phyloP scores from a whole-genome alignment of 2,113 vertebrate genomes.

The Chaenogobius annularis region DNA sequence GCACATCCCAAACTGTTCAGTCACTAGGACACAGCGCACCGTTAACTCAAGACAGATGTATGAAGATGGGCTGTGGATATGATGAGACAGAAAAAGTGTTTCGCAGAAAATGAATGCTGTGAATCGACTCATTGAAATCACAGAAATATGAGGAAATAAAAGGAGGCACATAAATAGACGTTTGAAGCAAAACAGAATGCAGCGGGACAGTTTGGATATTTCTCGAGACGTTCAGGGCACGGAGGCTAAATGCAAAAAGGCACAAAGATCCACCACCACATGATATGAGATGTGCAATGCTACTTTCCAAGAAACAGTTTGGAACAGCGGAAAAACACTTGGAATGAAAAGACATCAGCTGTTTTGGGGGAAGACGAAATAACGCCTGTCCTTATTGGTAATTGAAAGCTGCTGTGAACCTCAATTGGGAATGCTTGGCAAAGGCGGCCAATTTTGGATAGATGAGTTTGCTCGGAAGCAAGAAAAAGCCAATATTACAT shows the following conservation, averaged over 20 bases:
- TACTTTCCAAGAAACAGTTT: constrained; percentile 46
- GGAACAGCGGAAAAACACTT: constrained; percentile 52
- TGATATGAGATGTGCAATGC: constrained; percentile 46
- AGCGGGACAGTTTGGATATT: constrained; percentile 45
- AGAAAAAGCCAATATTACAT: constrained; percentile 14
- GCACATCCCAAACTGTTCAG: constrained; percentile 34
- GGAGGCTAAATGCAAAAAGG: constrained; percentile 38
- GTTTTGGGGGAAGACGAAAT: constrained; percentile 48
- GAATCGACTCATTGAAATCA: constrained; percentile 30
- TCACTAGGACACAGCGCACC: constrained; percentile 23
- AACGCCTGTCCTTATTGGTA: constrained; percentile 47
- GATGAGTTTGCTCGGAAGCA: constrained; percentile 25
- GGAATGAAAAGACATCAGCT: constrained; percentile 37
- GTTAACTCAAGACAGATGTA: constrained; percentile 34
- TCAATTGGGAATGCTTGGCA: constrained; percentile 37
- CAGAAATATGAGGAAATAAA: constrained; percentile 52
- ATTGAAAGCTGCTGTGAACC: constrained; percentile 55
- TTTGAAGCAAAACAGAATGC: constrained; percentile 44
- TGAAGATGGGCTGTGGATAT: constrained; percentile 27
- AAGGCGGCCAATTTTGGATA: constrained; percentile 42
- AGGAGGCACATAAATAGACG: constrained; percentile 45
- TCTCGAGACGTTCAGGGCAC: constrained; percentile 28
- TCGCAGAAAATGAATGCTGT: constrained; percentile 33
- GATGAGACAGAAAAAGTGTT: constrained; percentile 29
- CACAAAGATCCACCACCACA: constrained; percentile 20